Base-by-base conservation (phyloP, 1,140 invertebrate species). In the Drosophila carrolli region DNA sequence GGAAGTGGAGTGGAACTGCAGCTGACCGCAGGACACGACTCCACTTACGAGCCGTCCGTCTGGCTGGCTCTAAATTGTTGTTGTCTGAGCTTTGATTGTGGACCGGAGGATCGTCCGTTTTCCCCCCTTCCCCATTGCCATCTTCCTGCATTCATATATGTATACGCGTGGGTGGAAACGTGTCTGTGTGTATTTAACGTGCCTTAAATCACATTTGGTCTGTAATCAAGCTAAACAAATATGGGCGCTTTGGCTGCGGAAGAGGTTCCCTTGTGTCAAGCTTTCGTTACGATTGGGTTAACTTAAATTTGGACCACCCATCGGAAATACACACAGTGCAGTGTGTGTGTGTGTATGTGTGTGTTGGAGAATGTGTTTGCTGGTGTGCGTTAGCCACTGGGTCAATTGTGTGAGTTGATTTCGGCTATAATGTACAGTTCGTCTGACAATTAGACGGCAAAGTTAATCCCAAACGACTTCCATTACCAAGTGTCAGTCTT, bases 161-260 rank as follows among this genome's bases (percentile, higher is more conserved):
- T 14, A 43, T n/a, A 40, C 29, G 35, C 47, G 32, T 62, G 29
- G 16, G 65, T 35, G 44, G 50, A 37, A 51, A 16, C 54, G 37
- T 54, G 47, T 44, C 19, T 59, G 59, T 76, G 75, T 79, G 56
- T 86, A 54, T 58, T 82, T 79, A 86, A 86, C 79, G 83, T 88
- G 83, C 60, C 76, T 88, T 84, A 83, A 89, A 89, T 89, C 83
- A 88, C 83, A 83, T 89, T 88, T 58, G 80, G 76, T 68, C 84
- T 84, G 83, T 89, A 89, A 89, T 88, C 84, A 89, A 84, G 83
- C 80, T 80, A 84, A 80, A 63, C 74, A 89, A 89, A 89, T 83
- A 88, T 66, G 59, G 61, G 57, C 48, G 70, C 43, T 16, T 56
- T 63, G 55, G 62, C 54, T 29, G 29, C 43, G 23, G 63, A 40